These are phyloP conservation scores for Pseudomugil tenellus DNA, from an alignment of 2,797 vertebrate species.

Conservation along the genomic window DNA sequence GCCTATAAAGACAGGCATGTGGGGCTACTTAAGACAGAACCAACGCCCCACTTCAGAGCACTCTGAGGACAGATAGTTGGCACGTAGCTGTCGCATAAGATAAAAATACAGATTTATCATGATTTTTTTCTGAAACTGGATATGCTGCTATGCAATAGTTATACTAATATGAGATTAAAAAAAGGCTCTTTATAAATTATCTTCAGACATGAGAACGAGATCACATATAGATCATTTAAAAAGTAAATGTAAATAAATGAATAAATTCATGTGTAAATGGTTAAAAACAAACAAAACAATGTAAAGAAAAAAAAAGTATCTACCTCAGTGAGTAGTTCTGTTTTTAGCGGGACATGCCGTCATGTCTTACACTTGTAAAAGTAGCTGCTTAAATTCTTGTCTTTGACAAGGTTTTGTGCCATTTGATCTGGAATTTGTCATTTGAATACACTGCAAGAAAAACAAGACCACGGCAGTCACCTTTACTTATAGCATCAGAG, in stretches of 20 bases:
- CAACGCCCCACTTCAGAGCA: constrained; percentile 42
- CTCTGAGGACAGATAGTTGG: constrained; percentile 49
- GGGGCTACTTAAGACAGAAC: constrained; percentile 64
- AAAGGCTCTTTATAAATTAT: background rate
- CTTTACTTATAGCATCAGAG: background rate
- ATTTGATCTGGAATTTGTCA: background rate
- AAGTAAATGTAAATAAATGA: background rate
- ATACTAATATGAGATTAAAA: fast-evolving
- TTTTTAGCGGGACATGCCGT: constrained; percentile 54
- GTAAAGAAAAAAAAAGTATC: background rate
- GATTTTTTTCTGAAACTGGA: constrained; percentile 19
- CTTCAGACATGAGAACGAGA: background rate
- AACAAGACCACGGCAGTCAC: background rate
- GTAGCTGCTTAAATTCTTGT: background rate
- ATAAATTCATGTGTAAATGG: background rate
- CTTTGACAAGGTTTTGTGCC: background rate
- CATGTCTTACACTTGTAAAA: constrained; percentile 32
- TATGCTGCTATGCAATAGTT: background rate
- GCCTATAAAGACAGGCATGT: constrained; percentile 65
- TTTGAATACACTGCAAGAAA: background rate
- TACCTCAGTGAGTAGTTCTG: constrained; percentile 19
- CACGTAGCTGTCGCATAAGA: constrained; percentile 36
- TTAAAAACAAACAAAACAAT: background rate
- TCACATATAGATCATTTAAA: background rate
- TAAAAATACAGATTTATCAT: constrained; percentile 54